Conservation (phyloP, 1,140 invertebrate genomes). For the Capitella teleta region DNA sequence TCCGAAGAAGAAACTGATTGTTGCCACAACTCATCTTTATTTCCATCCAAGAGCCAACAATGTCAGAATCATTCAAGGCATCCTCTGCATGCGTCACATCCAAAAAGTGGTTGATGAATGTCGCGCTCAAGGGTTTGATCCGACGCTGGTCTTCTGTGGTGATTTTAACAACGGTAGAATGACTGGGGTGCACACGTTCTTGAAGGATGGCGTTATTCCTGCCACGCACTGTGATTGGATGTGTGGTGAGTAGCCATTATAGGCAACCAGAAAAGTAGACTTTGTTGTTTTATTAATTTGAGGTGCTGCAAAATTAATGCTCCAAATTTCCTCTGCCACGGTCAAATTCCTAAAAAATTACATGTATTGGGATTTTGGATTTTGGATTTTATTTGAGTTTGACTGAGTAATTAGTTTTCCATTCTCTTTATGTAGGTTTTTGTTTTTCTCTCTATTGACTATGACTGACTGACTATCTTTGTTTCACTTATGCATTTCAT, state of each 20-base stretch:
- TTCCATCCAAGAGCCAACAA: constrained; percentile 80
- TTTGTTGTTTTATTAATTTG: too few relatives aligned
- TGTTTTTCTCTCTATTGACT: too few relatives aligned
- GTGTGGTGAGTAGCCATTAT: constrained; percentile 6
- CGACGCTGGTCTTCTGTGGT: constrained; percentile 38
- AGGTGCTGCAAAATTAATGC: too few relatives aligned
- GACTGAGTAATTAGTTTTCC: too few relatives aligned
- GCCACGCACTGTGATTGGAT: constrained; percentile 30
- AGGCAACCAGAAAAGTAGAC: too few relatives aligned
- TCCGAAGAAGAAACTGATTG: constrained; percentile 47
- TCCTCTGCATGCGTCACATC: constrained; percentile 20
- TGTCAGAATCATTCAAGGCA: constrained; percentile 60
- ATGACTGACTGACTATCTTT: too few relatives aligned
- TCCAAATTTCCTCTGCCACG: too few relatives aligned
- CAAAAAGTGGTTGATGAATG: constrained; percentile 12
- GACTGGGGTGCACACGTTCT: constrained; percentile 24
- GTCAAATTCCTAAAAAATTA: too few relatives aligned
- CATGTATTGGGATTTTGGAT: too few relatives aligned
- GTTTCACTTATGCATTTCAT: too few relatives aligned
- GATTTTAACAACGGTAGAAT: constrained; percentile 39
- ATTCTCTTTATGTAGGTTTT: too few relatives aligned
- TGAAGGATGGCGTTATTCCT: constrained; percentile 23
- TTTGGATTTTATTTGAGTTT: too few relatives aligned
- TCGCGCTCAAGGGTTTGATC: constrained; percentile 12
- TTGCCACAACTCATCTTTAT: constrained; percentile 85